A percentile compares a stretch with the other conserved stretches of the same genome.
Evolutionary conservation across 1,140 invertebrate species (phyloP).

Genomic region (Drosophila asahinai): DNA sequence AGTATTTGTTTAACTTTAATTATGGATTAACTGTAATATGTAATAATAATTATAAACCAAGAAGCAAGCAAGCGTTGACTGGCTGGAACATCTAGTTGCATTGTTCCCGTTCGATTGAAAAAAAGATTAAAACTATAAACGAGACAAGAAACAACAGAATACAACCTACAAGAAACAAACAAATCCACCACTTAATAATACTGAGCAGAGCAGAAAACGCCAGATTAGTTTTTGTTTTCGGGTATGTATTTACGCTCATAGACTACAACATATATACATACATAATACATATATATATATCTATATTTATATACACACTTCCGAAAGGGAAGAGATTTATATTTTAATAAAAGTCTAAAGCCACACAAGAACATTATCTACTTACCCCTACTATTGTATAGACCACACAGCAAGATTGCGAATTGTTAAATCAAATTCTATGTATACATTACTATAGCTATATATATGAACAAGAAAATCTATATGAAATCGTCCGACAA

Average conservation of each 20-base stretch:
- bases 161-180: slow-evolving; percentile 53
- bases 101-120: slow-evolving; percentile 36
- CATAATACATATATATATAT: slow-evolving; percentile 42
- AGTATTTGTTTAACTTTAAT: slow-evolving; percentile 83
- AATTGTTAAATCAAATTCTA: slow-evolving; percentile 60
- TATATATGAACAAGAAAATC: slow-evolving; percentile 19
- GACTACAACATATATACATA: slow-evolving; percentile 50
- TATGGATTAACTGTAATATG: slow-evolving; percentile 77
- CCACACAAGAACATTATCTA: slow-evolving; percentile 35
- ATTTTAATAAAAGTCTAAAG: slow-evolving; percentile 74
- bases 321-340: slow-evolving; percentile 62
- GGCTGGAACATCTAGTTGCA: slow-evolving; percentile 48
- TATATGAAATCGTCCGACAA: slow-evolving; percentile 41
- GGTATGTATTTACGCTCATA: slow-evolving; percentile 74
- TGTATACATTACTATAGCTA: slow-evolving; percentile 50
- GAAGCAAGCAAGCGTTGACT: slow-evolving; percentile 43
- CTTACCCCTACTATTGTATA: slow-evolving; percentile 43
- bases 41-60: slow-evolving; percentile 68
- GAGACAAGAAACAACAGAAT: slow-evolving; percentile 30
- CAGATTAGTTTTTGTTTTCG: slow-evolving; percentile 63
- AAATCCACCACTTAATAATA: slow-evolving; percentile 69
- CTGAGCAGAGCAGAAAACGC: slow-evolving; percentile 33
- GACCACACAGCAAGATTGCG: slow-evolving; percentile 37
- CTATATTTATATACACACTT: slow-evolving; percentile 56
- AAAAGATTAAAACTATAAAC: slow-evolving; percentile 31